Base-by-base conservation (phyloP, 2,888 invertebrate species). In the Operophtera brumata region DNA sequence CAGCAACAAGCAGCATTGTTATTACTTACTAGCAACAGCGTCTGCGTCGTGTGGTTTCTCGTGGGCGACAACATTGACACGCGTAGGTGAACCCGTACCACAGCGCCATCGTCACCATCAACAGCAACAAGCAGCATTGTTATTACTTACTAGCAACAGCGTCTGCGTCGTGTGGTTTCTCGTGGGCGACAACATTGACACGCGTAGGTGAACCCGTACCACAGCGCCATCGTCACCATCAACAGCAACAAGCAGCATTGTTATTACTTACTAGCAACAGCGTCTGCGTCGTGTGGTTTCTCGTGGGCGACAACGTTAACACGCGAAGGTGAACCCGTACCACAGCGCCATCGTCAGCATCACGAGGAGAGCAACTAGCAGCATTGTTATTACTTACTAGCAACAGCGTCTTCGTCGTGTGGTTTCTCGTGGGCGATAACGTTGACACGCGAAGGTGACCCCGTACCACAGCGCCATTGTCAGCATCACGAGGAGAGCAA, bases 51-150 rank as follows among this genome's bases (percentile, higher is more conserved):
- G 73, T 68, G 1, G 75, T 71, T 1, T 75, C 30, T 3, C 77
- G 67, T 0, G 50, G 52, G 2, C 72, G 67, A 0, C 74, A 66
- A 13, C 69, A 50, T 13, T 78, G 51, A 52, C 82, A 82, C 7
- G 78, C 76, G 20, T 67, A 67, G 0, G 66, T 72, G 57, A 73
- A 80, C 11, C 80, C 74, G 50, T 73, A 80, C 74, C 78, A 82
- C 3, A 81, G 62, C 1, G 73, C 77, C 32, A 81, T 14, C 1
- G 69, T 66, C 6, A 83, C 51, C 1, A 84, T 61, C 4, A 70
- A 80, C 50, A 0, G 69, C 75, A 7, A 77, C 70, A 10, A 78
- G 63, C 9, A 82, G 13, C n/a, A n/a, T n/a, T n/a, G n/a, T n/a
- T n/a, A n/a, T n/a, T n/a, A n/a, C 26, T 47, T 37, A 54, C 47